Evolutionary conservation across 1,140 invertebrate species (phyloP).

Genomic region (Druon quercuslanigerum): DNA sequence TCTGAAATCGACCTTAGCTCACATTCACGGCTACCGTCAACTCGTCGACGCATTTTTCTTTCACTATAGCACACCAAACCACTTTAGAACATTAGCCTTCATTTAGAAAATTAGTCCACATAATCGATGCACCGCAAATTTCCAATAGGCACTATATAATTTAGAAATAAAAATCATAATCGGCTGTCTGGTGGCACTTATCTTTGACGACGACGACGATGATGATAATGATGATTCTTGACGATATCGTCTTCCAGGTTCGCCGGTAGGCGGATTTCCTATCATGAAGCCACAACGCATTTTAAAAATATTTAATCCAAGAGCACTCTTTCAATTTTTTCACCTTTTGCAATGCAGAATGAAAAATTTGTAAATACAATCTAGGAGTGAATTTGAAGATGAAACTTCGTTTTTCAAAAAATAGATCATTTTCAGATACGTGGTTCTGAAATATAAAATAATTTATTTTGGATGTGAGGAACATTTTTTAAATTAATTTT

Average conservation of each 20-base stretch:
- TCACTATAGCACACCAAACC: not conserved
- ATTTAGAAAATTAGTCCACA: not conserved
- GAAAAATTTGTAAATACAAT: not conserved
- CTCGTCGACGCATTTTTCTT: slow-evolving; percentile 15
- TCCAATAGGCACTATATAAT: slow-evolving; percentile 33
- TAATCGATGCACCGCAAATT: slow-evolving; percentile 37
- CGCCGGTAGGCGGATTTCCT: slow-evolving; percentile 21
- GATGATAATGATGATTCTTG: not conserved
- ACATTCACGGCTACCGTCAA: slow-evolving; percentile 17
- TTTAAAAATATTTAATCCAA: not conserved
- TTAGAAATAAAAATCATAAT: slow-evolving; percentile 23
- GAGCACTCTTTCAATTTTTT: slow-evolving; percentile 28
- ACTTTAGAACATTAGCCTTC: not conserved
- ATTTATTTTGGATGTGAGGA: no score
- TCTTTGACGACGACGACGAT: slow-evolving; percentile 9
- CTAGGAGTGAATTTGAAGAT: no score
- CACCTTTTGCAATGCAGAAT: not conserved
- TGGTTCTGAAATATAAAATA: no score
- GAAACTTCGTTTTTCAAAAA: no score
- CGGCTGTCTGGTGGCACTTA: slow-evolving; percentile 68
- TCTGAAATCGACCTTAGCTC: slow-evolving; percentile 9
- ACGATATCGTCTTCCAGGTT: not conserved
- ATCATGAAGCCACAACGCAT: not conserved
- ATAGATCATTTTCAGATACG: no score
- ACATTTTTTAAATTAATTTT: no score